Percentiles rank a stretch among this genome's conserved stretches.
These are phyloP conservation scores for Columba guinea DNA, from an alignment of 2,797 vertebrate genomes.

Conservation along the genomic window DNA sequence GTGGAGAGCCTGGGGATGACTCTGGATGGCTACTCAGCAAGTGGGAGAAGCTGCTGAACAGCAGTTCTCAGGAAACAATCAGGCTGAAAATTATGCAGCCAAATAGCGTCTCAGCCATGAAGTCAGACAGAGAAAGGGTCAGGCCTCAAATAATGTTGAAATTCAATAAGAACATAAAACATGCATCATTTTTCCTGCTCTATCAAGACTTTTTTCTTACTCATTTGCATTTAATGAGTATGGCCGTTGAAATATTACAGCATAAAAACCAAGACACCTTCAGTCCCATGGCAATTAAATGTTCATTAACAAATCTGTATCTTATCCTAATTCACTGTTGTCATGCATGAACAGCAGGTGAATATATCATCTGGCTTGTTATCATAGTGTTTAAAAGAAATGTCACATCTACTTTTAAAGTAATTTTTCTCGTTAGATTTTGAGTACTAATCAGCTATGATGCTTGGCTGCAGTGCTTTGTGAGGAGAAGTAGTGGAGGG, in stretches of 20 bases:
- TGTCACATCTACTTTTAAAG: constrained; percentile 42
- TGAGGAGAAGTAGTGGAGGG: not conserved
- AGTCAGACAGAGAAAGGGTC: constrained; percentile 85
- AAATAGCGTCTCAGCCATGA: not conserved
- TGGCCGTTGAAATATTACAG: constrained; percentile 82
- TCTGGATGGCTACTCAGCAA: not conserved
- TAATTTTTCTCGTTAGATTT: not conserved
- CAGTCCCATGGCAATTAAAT: constrained; percentile 87
- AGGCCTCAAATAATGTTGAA: constrained; percentile 84
- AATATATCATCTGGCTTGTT: constrained; percentile 82
- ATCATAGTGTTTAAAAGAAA: constrained; percentile 73
- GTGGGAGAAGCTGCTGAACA: not conserved
- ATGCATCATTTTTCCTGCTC: constrained; percentile 82
- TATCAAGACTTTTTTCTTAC: constrained; percentile 82
- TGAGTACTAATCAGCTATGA: not conserved
- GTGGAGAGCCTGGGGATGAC: not conserved
- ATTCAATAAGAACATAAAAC: constrained; percentile 79
- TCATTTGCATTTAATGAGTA: constrained; percentile 89
- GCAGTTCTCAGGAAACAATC: not conserved
- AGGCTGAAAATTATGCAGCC: not conserved
- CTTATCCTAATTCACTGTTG: constrained; percentile 84
- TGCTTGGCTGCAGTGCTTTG: not conserved
- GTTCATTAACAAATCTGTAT: constrained; percentile 82
- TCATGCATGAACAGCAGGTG: constrained; percentile 84
- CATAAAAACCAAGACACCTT: constrained; percentile 81